A percentile compares a stretch with the other conserved stretches of the same genome.
Evolutionary conservation across 2,797 vertebrate genomes (phyloP).

Genomic region (Neosilurus hyrtlii): DNA sequence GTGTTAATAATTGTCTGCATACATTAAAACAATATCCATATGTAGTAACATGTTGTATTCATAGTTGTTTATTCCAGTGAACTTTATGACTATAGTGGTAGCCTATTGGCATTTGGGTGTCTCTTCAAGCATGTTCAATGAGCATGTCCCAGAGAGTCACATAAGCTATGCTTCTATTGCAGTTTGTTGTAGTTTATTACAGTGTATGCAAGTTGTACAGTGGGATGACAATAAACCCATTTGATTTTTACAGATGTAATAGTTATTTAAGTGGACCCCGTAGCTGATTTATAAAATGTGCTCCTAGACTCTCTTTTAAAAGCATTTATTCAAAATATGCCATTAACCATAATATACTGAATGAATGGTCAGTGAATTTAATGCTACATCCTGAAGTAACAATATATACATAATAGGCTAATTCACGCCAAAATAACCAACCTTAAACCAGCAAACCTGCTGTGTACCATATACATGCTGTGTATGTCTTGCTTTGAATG

Average conservation of each 20-base stretch:
- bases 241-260: background rate
- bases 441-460: background rate
- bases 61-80: too few relatives aligned
- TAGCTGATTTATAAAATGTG: background rate
- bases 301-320: background rate
- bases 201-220: background rate
- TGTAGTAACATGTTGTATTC: too few relatives aligned
- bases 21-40: too few relatives aligned
- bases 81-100: too few relatives aligned
- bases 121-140: too few relatives aligned
- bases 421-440: background rate
- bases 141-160: too few relatives aligned
- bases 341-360: background rate
- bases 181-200: background rate
- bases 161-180: background rate
- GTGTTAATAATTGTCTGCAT: too few relatives aligned
- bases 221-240: background rate
- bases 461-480: background rate
- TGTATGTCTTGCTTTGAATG: background rate
- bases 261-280: background rate
- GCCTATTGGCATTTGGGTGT: too few relatives aligned
- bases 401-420: background rate
- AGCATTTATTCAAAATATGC: background rate
- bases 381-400: background rate
- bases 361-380: background rate